Evolutionary conservation across 2,797 vertebrate genomes (phyloP), one percentile per base, ranked within the genome.

Genomic region (Sebastolobus alascanus): DNA sequence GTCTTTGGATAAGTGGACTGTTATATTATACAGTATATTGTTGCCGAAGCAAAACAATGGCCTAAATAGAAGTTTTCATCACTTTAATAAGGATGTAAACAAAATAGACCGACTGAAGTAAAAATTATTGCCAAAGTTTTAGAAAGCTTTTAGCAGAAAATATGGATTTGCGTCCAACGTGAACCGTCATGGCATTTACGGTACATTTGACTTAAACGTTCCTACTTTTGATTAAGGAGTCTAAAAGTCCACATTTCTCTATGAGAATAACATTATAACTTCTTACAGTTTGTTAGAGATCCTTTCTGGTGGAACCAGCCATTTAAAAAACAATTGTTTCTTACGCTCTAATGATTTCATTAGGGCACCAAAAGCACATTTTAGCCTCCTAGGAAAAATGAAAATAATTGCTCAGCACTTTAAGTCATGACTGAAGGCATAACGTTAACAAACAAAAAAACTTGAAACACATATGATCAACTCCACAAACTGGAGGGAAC

Each of bases 401-500:
- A 22, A 71, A 63, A 63, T 5, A 58, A 54, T 27, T 6, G 38
- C 29, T 37, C 11, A 40, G 20, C 20, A 35, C 20, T 68, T 18
- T 4, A 55, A 50, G 6, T 31, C 13, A 10, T 14, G 40, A 22
- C 37, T 54, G 8, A 14, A 13, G 29, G 35, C 16, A n/a, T 7
- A 50, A 63, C 1, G 14, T 13, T 14, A 43, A 71, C 2, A 27
- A 55, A 11, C 66, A 55, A 16, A 5, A 35, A 46, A 46, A 35
- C 6, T 33, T 22, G 29, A 65, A 68, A 64, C 2, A 31, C 7
- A 74, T 8, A 68, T 14, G 12, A 73, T 31, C 29, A 20, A 64
- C 71, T 66, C 31, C 8, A 50, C 35, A 75, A 6, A 68, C 11
- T 22, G 38, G 66, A 76, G 9, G 27, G 64, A 80, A 14, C 20